phyloP scores from a whole-genome alignment of 2,797 vertebrate species.

The Atherinosoma microstoma region DNA sequence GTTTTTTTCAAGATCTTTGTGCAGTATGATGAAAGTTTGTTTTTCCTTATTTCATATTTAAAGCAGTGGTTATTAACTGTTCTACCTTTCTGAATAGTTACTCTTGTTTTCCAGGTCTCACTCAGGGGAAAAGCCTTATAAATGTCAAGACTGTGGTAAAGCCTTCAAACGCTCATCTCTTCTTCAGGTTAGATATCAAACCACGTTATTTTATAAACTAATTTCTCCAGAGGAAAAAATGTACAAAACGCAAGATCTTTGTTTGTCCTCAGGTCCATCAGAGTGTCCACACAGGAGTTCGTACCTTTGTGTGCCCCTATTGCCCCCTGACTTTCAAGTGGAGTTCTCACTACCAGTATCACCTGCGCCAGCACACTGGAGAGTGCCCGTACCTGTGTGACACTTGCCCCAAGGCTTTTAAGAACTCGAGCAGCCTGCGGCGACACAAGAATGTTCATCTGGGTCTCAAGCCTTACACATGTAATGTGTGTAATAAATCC shows the following conservation, averaged over 20 bases:
- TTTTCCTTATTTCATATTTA: neutral
- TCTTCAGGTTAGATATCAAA: conserved; percentile 78
- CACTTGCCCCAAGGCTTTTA: conserved; percentile 93
- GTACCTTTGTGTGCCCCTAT: conserved; percentile 91
- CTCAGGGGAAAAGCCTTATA: conserved; percentile 88
- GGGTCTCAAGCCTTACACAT: conserved; percentile 91
- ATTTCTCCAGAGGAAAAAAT: neutral
- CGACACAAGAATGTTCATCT: conserved; percentile 93
- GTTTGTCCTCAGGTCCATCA: conserved; percentile 82
- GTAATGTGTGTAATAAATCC: conserved; percentile 88
- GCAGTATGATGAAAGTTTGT: neutral
- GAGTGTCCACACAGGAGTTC: conserved; percentile 92
- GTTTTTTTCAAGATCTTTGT: neutral
- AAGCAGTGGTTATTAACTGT: neutral
- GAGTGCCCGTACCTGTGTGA: conserved; percentile 92
- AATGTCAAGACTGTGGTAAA: conserved; percentile 87
- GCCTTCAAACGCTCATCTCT: conserved; percentile 88
- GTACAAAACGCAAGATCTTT: neutral
- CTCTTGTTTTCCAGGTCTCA: conserved; percentile 79
- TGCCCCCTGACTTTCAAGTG: conserved; percentile 94
- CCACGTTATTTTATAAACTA: neutral
- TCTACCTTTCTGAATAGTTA: conserved; percentile 10
- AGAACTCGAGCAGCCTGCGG: conserved; percentile 92
- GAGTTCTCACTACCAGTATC: conserved; percentile 91
- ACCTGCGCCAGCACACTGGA: conserved; percentile 89